phyloP scores from a whole-genome alignment of 2,888 invertebrate species.

The Agrochola lychnidis region DNA sequence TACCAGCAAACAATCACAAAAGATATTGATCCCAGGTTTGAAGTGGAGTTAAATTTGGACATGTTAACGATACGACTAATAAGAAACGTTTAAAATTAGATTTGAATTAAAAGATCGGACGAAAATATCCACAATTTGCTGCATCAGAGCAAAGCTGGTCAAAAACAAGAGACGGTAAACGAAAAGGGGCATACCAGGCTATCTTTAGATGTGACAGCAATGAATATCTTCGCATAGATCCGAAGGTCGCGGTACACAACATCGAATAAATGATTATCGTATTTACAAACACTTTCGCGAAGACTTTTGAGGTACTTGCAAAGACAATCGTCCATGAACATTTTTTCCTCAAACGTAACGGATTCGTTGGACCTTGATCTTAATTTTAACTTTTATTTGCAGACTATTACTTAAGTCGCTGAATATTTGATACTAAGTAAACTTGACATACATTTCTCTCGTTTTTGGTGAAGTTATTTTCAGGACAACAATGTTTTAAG shows the following conservation, averaged over 20 bases:
- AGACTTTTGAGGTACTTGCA: constrained; percentile 12
- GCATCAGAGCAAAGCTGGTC: not conserved
- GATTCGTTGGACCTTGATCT: constrained; percentile 51
- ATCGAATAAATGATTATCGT: constrained; percentile 9
- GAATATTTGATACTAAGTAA: constrained; percentile 31
- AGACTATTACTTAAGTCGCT: constrained; percentile 32
- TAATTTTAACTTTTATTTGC: constrained; percentile 46
- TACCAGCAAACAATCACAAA: not conserved
- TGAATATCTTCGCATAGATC: constrained; percentile 44
- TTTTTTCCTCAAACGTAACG: constrained; percentile 47
- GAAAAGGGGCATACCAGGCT: constrained; percentile 35
- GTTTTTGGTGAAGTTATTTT: not conserved
- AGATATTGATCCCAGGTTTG: not conserved
- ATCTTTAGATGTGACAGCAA: constrained; percentile 45
- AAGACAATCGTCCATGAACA: constrained; percentile 44
- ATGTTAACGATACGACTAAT: not conserved
- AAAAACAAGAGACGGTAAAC: constrained; percentile 14
- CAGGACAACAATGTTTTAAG: not conserved
- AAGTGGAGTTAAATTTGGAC: not conserved
- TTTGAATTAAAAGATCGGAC: not conserved
- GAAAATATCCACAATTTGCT: constrained; percentile 13
- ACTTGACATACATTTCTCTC: constrained; percentile 32
- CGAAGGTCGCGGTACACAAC: constrained; percentile 32
- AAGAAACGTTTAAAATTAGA: not conserved
- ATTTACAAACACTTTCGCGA: constrained; percentile 28